Conservation (phyloP, 1,140 invertebrate species). For the Galendromus occidentalis region DNA sequence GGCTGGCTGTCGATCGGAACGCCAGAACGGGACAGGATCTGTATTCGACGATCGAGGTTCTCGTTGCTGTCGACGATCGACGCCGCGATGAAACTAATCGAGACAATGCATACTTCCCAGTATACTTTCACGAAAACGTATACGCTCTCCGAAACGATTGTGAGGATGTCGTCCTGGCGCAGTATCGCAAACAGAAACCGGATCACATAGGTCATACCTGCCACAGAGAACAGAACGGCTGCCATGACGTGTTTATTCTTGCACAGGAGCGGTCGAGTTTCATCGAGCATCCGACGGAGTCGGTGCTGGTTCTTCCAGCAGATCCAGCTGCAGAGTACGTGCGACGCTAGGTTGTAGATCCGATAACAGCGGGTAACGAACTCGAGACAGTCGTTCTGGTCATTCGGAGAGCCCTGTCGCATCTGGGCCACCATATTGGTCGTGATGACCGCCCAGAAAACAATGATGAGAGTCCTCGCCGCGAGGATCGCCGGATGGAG, state of each 20-base stretch:
- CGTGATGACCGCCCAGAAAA: background rate
- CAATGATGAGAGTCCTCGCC: background rate
- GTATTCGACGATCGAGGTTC: background rate
- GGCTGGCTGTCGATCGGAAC: background rate
- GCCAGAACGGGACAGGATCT: background rate
- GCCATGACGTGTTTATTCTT: background rate
- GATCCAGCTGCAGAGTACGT: background rate
- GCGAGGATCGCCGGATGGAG: background rate
- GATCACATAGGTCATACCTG: background rate
- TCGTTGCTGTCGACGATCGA: background rate
- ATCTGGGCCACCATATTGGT: background rate
- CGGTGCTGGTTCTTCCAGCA: background rate
- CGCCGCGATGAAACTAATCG: background rate
- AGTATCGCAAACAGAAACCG: background rate
- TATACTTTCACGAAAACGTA: background rate
- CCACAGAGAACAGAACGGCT: background rate
- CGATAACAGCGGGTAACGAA: background rate
- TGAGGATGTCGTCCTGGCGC: background rate
- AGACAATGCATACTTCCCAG: background rate
- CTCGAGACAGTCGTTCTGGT: background rate
- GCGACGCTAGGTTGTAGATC: background rate
- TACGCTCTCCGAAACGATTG: background rate
- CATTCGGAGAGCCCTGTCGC: background rate
- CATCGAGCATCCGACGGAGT: background rate
- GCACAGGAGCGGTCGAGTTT: background rate